These are phyloP conservation scores for Phymorhynchus buccinoides DNA, from an alignment of 1,140 invertebrate genomes.

Conservation along the genomic window DNA sequence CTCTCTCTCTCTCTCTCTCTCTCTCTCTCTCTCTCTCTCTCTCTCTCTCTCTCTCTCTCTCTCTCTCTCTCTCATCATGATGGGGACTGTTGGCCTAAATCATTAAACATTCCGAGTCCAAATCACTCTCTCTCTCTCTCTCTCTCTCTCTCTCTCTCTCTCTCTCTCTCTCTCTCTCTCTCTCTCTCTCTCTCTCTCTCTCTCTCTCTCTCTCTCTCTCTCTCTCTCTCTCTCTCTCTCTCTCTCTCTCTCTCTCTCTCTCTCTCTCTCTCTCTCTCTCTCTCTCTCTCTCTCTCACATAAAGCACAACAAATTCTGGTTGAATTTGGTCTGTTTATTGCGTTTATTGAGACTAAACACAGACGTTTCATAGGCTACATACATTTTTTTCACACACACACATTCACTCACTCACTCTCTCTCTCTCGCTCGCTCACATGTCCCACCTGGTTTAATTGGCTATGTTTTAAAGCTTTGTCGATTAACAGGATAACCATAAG, in stretches of 20 bases:
- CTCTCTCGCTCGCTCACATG: too few relatives aligned
- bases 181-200: not conserved
- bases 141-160: constrained; percentile 17
- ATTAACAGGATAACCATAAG: too few relatives aligned
- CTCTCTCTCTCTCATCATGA: constrained; percentile 3
- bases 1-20: not conserved
- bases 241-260: constrained; percentile 34
- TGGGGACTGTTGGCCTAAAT: too few relatives aligned
- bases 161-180: not conserved
- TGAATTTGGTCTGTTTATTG: too few relatives aligned
- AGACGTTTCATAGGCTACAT: too few relatives aligned
- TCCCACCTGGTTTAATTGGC: too few relatives aligned
- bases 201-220: not conserved
- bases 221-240: not conserved
- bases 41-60: not conserved
- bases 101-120: too few relatives aligned
- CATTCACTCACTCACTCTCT: too few relatives aligned
- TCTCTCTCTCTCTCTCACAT: constrained; percentile 5
- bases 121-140: constrained; percentile 7
- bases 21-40: constrained; percentile 21
- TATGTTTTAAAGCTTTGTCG: too few relatives aligned
- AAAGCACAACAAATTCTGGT: too few relatives aligned
- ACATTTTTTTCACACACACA: too few relatives aligned
- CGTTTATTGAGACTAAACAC: too few relatives aligned
- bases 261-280: constrained; percentile 29